A percentile compares a stretch with the other conserved stretches of the same genome.
phyloP scores from a whole-genome alignment of 2,113 vertebrate species.

The Tursiops truncatus region DNA sequence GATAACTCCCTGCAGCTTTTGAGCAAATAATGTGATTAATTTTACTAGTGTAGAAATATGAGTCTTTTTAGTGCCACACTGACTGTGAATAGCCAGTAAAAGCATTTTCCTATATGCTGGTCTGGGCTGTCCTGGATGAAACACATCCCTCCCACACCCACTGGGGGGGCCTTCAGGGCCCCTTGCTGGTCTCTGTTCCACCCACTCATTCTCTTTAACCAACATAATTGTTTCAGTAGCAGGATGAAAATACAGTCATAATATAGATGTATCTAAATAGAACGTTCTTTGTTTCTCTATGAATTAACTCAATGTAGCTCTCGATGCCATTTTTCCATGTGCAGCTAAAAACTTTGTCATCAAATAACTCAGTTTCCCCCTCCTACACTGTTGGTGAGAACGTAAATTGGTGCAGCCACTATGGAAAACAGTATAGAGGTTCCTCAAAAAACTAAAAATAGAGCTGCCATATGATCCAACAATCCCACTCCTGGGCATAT shows the following conservation, averaged over 20 bases:
- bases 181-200: background rate
- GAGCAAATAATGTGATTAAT: background rate
- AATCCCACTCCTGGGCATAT: too few relatives aligned
- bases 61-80: background rate
- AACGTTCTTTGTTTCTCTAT: background rate
- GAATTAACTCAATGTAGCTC: background rate
- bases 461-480: too few relatives aligned
- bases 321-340: background rate
- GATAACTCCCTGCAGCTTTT: background rate
- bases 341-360: background rate
- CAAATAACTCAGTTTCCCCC: background rate
- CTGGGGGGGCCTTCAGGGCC: too few relatives aligned
- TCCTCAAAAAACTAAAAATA: too few relatives aligned
- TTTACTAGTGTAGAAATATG: background rate
- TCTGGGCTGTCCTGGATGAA: background rate
- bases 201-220: background rate
- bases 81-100: background rate
- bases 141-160: rapidly evolving
- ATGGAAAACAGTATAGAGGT: too few relatives aligned
- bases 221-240: background rate
- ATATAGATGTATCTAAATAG: background rate
- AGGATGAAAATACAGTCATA: background rate
- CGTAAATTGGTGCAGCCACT: too few relatives aligned
- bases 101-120: background rate
- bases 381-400: background rate